Conservation (phyloP, 2,888 invertebrate genomes). For the Cataglyphis altisquamis region DNA sequence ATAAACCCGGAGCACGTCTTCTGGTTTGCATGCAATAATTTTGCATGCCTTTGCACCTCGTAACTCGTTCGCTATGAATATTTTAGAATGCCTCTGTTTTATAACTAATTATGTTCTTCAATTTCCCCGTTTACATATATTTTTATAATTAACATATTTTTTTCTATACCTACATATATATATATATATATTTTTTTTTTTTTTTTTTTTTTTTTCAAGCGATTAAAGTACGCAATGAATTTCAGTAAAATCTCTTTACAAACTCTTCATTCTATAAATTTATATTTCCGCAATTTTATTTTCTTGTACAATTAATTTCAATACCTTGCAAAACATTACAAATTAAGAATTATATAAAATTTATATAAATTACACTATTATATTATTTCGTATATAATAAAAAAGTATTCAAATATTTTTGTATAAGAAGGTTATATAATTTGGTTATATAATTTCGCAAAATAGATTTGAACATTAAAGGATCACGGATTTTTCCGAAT, state of each 20-base stretch:
- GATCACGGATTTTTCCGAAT: neutral
- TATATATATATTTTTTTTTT: neutral
- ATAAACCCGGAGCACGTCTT: slow-evolving; percentile 43
- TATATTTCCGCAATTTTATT: neutral
- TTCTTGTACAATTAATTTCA: neutral
- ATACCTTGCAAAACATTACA: neutral
- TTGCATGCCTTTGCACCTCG: slow-evolving; percentile 48
- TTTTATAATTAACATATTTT: slow-evolving; percentile 14
- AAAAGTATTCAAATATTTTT: neutral
- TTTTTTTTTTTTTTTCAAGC: neutral
- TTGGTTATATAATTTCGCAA: neutral
- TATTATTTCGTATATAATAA: neutral
- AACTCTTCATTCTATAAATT: neutral
- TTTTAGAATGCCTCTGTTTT: slow-evolving; percentile 17
- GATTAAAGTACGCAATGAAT: neutral
- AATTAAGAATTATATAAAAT: neutral
- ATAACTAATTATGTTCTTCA: neutral
- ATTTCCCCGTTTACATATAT: slow-evolving; percentile 16
- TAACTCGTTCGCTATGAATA: slow-evolving; percentile 45
- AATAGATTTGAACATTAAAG: neutral
- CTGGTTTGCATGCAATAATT: slow-evolving; percentile 46
- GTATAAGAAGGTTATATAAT: neutral
- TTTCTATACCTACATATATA: neutral
- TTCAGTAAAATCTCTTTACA: neutral
- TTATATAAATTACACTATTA: neutral